Evolutionary conservation across 1,140 invertebrate species (phyloP).

Genomic region (Aradophagus sp.): DNA sequence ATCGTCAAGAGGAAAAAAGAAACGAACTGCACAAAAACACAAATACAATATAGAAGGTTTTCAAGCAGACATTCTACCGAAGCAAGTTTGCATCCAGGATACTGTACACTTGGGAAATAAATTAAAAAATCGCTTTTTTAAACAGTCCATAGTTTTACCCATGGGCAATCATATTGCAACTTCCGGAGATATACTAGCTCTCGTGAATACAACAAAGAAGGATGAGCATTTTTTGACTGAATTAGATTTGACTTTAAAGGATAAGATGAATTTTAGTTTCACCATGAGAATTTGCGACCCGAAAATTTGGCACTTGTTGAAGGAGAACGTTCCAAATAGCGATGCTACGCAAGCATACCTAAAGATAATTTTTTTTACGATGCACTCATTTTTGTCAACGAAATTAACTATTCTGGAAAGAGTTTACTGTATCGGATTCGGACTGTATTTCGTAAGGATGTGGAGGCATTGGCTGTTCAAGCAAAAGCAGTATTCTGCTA

Average conservation of each 20-base stretch:
- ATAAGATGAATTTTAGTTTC: constrained; percentile 50
- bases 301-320: constrained; percentile 23
- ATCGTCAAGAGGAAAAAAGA: background rate
- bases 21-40: background rate
- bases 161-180: constrained; percentile 23
- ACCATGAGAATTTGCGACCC: constrained; percentile 25
- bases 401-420: constrained; percentile 13
- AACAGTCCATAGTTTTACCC: constrained; percentile 36
- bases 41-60: constrained; percentile 11
- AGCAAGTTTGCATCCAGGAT: constrained; percentile 35
- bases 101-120: constrained; percentile 27
- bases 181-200: constrained; percentile 17
- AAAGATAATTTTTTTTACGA: constrained; percentile 18
- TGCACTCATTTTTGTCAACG: constrained; percentile 7
- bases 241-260: constrained; percentile 25
- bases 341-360: constrained; percentile 21
- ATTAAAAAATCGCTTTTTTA: constrained; percentile 27
- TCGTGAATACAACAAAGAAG: constrained; percentile 14
- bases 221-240: constrained; percentile 43
- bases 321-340: constrained; percentile 24
- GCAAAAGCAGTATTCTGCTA: constrained; percentile 18
- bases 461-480: constrained; percentile 24
- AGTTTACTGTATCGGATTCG: constrained; percentile 26
- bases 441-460: too few relatives aligned
- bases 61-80: constrained; percentile 25